phyloP scores from a whole-genome alignment of 2,888 invertebrate species.

The Leptopterna dolabrata region DNA sequence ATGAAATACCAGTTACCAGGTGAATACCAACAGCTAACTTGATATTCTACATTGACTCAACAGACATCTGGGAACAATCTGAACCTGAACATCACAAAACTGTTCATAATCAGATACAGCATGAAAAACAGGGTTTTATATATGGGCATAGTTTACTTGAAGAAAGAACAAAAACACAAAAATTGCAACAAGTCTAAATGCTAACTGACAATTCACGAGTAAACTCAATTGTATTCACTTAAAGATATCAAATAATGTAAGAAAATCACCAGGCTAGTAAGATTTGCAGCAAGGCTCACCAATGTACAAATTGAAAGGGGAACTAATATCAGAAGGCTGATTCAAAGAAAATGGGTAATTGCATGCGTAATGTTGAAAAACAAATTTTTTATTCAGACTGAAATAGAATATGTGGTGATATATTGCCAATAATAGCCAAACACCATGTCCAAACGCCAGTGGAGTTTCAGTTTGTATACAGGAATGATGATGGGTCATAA shows the following conservation, averaged over 20 bases:
- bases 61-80: not conserved
- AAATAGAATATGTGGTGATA: not conserved
- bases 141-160: not conserved
- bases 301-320: not conserved
- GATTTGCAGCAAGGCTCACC: not conserved
- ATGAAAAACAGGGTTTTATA: not conserved
- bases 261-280: not conserved
- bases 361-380: not conserved
- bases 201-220: not conserved
- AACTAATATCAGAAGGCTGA: constrained; percentile 2
- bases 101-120: not conserved
- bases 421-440: not conserved
- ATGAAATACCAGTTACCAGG: not conserved
- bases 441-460: not conserved
- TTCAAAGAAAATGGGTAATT: not conserved
- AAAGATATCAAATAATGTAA: not conserved
- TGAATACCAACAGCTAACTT: not conserved
- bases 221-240: not conserved
- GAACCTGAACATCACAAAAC: not conserved
- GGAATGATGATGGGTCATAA: too few species aligned
- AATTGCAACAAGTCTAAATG: not conserved
- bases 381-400: not conserved
- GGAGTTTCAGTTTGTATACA: too few species aligned
- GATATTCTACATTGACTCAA: not conserved
- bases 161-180: not conserved